Conservation (phyloP, 2,888 invertebrate species). For the Drosophila hawaiiensis region DNA sequence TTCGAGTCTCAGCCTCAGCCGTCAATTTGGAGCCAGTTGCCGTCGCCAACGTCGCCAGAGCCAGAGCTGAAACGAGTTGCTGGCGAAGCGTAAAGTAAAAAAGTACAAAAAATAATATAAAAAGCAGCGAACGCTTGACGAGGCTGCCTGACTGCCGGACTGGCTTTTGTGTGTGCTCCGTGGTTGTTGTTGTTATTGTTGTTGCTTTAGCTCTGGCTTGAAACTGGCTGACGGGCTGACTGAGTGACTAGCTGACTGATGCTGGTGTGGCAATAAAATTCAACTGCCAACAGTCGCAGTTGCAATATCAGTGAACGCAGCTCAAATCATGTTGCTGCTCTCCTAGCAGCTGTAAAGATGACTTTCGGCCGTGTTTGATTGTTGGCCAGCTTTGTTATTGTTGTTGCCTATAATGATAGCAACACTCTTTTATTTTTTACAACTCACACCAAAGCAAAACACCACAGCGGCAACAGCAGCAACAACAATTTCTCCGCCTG, state of each 20-base stretch:
- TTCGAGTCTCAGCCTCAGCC: slow-evolving; percentile 72
- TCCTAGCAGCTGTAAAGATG: slow-evolving; percentile 52
- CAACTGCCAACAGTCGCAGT: slow-evolving; percentile 70
- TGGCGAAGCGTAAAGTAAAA: slow-evolving; percentile 73
- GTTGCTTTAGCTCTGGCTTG: slow-evolving; percentile 21
- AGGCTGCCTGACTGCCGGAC: slow-evolving; percentile 48
- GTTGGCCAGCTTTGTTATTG: slow-evolving; percentile 43
- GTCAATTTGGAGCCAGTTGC: slow-evolving; percentile 76
- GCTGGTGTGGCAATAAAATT: slow-evolving; percentile 77
- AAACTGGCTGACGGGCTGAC: slow-evolving; percentile 28
- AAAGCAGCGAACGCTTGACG: slow-evolving; percentile 51
- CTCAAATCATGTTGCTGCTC: slow-evolving; percentile 58
- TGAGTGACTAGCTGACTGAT: slow-evolving; percentile 43
- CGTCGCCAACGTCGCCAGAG: slow-evolving; percentile 27
- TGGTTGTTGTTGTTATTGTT: slow-evolving; percentile 10
- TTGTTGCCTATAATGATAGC: slow-evolving; percentile 72
- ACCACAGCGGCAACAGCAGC: slow-evolving; percentile 23
- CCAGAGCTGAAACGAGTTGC: slow-evolving; percentile 74
- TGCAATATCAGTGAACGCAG: slow-evolving; percentile 59
- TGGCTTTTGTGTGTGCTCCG: slow-evolving; percentile 55
- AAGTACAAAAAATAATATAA: slow-evolving; percentile 43
- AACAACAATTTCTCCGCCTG: slow-evolving; percentile 65
- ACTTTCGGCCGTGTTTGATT: slow-evolving; percentile 63
- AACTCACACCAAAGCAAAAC: slow-evolving; percentile 35
- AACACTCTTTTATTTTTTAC: slow-evolving; percentile 42